Evolutionary conservation across 2,888 invertebrate species (phyloP).

Genomic region (Mamestra brassicae): DNA sequence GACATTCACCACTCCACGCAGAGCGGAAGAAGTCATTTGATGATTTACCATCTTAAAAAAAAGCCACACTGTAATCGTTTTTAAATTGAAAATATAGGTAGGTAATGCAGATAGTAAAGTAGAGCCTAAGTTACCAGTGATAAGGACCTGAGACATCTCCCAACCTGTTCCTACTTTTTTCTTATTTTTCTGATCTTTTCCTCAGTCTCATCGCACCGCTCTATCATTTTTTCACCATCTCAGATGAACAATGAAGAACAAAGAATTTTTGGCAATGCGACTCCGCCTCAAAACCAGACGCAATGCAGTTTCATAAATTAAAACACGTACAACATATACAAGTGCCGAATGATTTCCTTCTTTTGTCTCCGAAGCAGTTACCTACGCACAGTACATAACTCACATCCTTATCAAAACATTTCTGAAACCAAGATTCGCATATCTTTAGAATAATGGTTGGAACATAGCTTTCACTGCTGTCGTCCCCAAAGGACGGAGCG

Average conservation of each 20-base stretch:
- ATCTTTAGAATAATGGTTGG: constrained; percentile 59
- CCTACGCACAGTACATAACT: constrained; percentile 43
- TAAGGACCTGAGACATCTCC: background rate
- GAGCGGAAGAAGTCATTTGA: too few relatives aligned
- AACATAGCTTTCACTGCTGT: constrained; percentile 52
- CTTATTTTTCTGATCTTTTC: too few relatives aligned
- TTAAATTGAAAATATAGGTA: too few relatives aligned
- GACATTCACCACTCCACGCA: too few relatives aligned
- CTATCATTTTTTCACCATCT: background rate
- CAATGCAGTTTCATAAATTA: constrained; percentile 33
- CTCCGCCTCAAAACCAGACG: background rate
- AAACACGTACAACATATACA: constrained; percentile 11
- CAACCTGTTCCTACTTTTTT: background rate
- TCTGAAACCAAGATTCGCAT: constrained; percentile 47
- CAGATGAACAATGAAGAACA: too few relatives aligned
- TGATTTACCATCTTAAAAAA: too few relatives aligned
- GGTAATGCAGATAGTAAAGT: too few relatives aligned
- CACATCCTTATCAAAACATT: constrained; percentile 49
- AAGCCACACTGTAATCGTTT: too few relatives aligned
- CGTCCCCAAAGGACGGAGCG: constrained; percentile 56
- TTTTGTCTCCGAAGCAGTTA: constrained; percentile 39
- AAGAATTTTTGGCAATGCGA: background rate
- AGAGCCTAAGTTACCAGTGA: background rate
- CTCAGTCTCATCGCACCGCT: too few relatives aligned
- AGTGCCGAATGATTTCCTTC: constrained; percentile 33